phyloP scores from a whole-genome alignment of 2,797 vertebrate genomes.

The Falco cherrug region DNA sequence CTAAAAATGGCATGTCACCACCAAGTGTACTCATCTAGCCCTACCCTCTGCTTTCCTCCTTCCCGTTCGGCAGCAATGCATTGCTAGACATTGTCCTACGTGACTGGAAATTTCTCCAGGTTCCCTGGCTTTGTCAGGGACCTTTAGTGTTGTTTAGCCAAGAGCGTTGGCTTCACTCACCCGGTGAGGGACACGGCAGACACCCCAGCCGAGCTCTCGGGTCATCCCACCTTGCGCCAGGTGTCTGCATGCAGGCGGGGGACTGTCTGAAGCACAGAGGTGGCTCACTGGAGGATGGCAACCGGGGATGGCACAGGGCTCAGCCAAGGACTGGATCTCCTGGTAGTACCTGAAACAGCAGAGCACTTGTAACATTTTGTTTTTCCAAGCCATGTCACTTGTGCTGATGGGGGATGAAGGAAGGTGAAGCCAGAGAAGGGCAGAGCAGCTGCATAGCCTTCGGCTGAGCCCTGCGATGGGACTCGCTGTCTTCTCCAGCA shows the following conservation, averaged over 20 bases:
- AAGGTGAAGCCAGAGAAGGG: neutral
- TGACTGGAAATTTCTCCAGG: constrained; percentile 42
- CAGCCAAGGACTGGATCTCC: neutral
- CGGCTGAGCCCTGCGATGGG: neutral
- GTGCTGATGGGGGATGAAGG: neutral
- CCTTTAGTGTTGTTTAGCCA: neutral
- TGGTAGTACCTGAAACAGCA: neutral
- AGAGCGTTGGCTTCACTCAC: neutral
- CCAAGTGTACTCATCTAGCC: constrained; percentile 33
- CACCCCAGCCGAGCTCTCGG: neutral
- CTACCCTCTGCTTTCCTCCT: constrained; percentile 13
- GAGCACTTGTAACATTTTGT: neutral
- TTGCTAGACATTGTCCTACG: neutral
- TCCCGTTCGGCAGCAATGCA: neutral
- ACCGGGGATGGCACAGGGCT: neutral
- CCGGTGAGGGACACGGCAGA: neutral
- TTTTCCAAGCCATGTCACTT: neutral
- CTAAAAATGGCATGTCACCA: constrained; percentile 73
- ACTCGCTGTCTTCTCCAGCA: neutral
- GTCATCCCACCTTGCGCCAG: fast-evolving
- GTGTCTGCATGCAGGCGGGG: neutral
- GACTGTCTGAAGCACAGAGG: neutral
- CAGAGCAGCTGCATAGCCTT: neutral
- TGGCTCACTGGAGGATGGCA: neutral
- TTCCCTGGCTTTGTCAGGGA: neutral